Evolutionary conservation across 2,888 invertebrate genomes (phyloP), one percentile per base, ranked within the genome.

Genomic region (Noctuana brunneofusca): DNA sequence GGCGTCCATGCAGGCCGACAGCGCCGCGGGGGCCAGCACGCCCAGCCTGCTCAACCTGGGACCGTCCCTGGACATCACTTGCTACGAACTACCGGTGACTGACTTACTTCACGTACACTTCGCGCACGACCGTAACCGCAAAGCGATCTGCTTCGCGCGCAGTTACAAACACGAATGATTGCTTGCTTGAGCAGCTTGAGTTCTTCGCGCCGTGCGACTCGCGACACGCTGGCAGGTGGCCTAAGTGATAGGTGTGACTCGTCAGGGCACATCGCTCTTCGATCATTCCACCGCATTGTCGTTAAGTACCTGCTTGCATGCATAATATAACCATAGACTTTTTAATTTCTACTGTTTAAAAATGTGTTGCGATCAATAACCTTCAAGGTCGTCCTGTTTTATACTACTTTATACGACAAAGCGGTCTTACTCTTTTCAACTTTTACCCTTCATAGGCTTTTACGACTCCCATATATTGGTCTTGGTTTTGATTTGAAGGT

Each of bases 61-160:
- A 38, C 74, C 76, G 67, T 83, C 82, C 70, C 81, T 86, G 62
- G 89, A 87, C 90, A 89, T 89, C 78, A 81, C 80, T 71, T 52
- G 63, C 57, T 71, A 38, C 38, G 14, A 11, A 32, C 27, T 27
- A 27, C 27, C 27, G 27, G 27, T 8, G 30, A 38, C 38, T 14
- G 5, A 38, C 24, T 24, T 24, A 1, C 60, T 43, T 55, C 35
- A 46, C 50, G 43, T 53, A 52, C 64, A 63, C 65, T 62, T 56
- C 50, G 64, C 86, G 83, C 83, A 80, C 86, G 87, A 88, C 87
- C 88, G 79, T 75, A 74, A 86, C 85, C 87, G 87, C 82, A 67
- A 64, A 76, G 85, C 87, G 87, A 86, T 85, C 89, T 84, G 89
- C 87, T 87, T 89, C 88, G 89, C 83, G 80, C 86, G 86, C 84